These are phyloP conservation scores for Capromys pilorides DNA, from an alignment of 2,797 vertebrate genomes.

Conservation along the genomic window DNA sequence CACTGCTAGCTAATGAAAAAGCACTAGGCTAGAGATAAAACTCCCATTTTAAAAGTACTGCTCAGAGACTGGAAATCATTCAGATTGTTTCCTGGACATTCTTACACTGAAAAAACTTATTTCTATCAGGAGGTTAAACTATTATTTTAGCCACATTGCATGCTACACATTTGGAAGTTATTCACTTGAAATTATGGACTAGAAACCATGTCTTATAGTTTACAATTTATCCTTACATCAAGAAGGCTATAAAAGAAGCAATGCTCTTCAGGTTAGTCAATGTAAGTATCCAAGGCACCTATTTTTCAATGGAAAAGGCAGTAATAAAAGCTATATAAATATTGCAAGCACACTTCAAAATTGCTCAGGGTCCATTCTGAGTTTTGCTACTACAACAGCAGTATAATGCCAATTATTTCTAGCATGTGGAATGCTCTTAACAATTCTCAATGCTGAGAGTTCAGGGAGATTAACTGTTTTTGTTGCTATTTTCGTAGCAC, in stretches of 20 bases:
- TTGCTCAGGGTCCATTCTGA: constrained; percentile 26
- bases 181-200: constrained; percentile 68
- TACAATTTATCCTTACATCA: constrained; percentile 54
- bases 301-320: constrained; percentile 55
- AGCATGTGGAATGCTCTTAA: not conserved
- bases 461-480: not conserved
- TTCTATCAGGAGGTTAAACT: constrained; percentile 16
- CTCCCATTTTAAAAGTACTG: constrained; percentile 35
- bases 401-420: constrained; percentile 23
- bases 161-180: constrained; percentile 52
- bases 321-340: constrained; percentile 53
- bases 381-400: not conserved
- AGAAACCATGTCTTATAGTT: constrained; percentile 54
- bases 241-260: constrained; percentile 55
- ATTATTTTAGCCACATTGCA: constrained; percentile 48
- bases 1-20: not conserved
- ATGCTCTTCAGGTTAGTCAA: constrained; percentile 56
- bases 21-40: not conserved
- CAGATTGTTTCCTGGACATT: constrained; percentile 41
- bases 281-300: constrained; percentile 47
- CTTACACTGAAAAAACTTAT: constrained; percentile 10
- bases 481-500: not conserved
- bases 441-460: not conserved
- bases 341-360: constrained; percentile 49
- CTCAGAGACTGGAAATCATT: not conserved